phyloP scores from a whole-genome alignment of 2,797 vertebrate species.

The Cuculus canorus region DNA sequence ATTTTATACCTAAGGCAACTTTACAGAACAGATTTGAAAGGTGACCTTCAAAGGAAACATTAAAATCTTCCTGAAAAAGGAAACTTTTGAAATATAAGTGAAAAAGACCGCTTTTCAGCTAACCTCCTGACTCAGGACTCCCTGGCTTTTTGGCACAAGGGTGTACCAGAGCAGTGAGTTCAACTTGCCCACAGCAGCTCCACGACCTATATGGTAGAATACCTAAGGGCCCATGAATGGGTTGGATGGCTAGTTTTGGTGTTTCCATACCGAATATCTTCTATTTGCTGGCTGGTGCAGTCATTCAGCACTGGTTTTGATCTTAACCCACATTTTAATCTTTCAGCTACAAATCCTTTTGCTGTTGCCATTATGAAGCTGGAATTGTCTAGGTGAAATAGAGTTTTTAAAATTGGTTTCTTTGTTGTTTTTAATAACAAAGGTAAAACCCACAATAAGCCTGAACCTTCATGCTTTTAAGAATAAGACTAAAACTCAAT shows the following conservation, averaged over 20 bases:
- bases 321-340: background rate
- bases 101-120: slow-evolving; percentile 43
- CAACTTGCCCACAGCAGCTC: slow-evolving; percentile 27
- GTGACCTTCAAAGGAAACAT: slow-evolving; percentile 67
- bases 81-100: slow-evolving; percentile 50
- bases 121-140: slow-evolving; percentile 46
- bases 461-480: background rate
- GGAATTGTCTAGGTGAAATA: background rate
- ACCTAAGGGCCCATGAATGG: background rate
- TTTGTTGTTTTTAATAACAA: slow-evolving; percentile 18
- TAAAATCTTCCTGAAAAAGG: slow-evolving; percentile 56
- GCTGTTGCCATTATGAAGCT: background rate
- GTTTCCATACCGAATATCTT: background rate
- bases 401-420: background rate
- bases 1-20: slow-evolving; percentile 69
- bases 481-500: slow-evolving; percentile 1
- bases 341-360: slow-evolving; percentile 23
- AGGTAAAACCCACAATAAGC: background rate
- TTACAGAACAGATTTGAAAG: slow-evolving; percentile 63
- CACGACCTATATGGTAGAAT: background rate
- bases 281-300: background rate
- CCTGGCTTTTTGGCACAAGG: background rate
- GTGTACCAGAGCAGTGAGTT: background rate
- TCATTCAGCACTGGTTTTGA: background rate
- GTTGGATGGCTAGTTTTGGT: slow-evolving; percentile 23